Conservation (phyloP, 2,888 invertebrate species). For the Alentia gelatinosa region DNA sequence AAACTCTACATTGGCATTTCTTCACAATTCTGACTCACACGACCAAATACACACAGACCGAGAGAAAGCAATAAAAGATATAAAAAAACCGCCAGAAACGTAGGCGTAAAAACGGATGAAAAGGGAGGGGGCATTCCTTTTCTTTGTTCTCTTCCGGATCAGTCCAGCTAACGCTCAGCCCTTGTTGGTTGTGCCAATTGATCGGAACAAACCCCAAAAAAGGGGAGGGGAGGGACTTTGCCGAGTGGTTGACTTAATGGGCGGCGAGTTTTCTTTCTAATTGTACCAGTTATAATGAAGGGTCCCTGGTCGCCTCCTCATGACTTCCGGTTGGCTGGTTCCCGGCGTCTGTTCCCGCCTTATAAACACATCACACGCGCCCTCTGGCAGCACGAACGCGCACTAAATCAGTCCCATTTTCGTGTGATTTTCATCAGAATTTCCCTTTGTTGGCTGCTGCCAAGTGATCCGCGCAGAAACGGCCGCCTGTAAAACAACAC, state of each 20-base stretch:
- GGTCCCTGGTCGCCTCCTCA: not conserved
- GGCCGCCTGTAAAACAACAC: not conserved
- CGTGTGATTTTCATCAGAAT: slow-evolving; percentile 8
- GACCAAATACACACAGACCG: not conserved
- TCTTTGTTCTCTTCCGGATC: not conserved
- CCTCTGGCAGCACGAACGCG: not conserved
- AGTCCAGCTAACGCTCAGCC: not conserved
- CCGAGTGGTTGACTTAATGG: not conserved
- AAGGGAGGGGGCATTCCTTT: slow-evolving; percentile 4
- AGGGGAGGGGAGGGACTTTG: not conserved
- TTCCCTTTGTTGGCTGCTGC: slow-evolving; percentile 41
- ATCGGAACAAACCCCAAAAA: slow-evolving; percentile 18
- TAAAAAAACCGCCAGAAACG: not conserved
- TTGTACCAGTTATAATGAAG: slow-evolving; percentile 18
- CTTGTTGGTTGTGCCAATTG: slow-evolving; percentile 27
- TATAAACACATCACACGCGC: slow-evolving; percentile 50
- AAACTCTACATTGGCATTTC: too few relatives aligned
- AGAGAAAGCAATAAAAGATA: not conserved
- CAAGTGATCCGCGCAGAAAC: slow-evolving; percentile 7
- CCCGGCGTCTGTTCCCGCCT: slow-evolving; percentile 43
- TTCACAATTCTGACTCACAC: not conserved
- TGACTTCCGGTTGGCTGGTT: slow-evolving; percentile 23
- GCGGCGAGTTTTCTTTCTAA: slow-evolving; percentile 14
- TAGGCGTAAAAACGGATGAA: not conserved
- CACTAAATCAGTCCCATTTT: slow-evolving; percentile 27